Evolutionary conservation across 2,888 invertebrate genomes (phyloP).

Genomic region (Elmis aenea): DNA sequence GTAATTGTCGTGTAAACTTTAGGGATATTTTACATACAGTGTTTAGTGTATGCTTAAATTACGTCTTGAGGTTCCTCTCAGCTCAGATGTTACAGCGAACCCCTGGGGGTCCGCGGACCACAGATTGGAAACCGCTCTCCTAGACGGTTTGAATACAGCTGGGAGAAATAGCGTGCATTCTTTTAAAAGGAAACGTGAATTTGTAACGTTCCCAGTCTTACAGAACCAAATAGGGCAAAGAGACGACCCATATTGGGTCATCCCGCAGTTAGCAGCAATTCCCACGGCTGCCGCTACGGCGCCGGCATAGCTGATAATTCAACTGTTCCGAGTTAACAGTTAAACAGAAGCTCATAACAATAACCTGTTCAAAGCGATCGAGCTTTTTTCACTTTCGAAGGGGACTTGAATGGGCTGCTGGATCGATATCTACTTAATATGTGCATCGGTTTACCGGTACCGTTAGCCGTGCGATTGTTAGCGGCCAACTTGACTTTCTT

Average conservation of each 20-base stretch:
- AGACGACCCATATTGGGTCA: constrained; percentile 23
- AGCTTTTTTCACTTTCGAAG: constrained; percentile 14
- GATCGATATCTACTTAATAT: constrained; percentile 25
- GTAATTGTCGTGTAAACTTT: no score
- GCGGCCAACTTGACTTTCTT: constrained; percentile 14
- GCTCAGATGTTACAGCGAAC: no score
- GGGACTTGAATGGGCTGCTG: constrained; percentile 19
- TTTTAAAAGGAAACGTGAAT: constrained; percentile 1
- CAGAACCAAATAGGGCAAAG: constrained; percentile 21
- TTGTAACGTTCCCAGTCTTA: constrained; percentile 9
- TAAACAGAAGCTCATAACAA: constrained; percentile 13
- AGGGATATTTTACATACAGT: no score
- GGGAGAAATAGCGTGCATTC: constrained; percentile 6
- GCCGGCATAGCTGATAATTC: constrained; percentile 9
- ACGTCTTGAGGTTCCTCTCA: no score
- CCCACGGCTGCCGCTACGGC: constrained; percentile 11
- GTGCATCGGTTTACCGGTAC: constrained; percentile 24
- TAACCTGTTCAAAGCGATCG: constrained; percentile 13
- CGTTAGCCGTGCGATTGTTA: constrained; percentile 15
- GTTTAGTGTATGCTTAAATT: no score
- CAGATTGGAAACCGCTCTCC: no score
- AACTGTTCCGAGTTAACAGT: constrained; percentile 10
- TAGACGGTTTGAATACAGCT: no score
- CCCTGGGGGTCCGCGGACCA: no score
- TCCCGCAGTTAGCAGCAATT: constrained; percentile 17